These are phyloP conservation scores for Apostichopus parvimensis DNA, from an alignment of 35 echinoderm and acorn worm genomes.

Conservation along the genomic window DNA sequence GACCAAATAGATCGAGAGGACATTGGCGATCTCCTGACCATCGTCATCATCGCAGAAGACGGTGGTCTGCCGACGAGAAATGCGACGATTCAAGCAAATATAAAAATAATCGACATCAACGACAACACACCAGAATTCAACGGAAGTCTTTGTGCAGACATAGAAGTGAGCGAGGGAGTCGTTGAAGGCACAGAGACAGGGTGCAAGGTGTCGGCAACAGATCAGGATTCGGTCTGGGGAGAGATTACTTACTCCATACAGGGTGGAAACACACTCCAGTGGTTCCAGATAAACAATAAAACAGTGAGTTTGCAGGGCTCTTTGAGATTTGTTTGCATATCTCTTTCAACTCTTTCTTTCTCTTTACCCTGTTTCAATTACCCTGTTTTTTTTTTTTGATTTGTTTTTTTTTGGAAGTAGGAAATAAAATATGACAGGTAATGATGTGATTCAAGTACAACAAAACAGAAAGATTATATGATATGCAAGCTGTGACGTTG, in stretches of 20 bases:
- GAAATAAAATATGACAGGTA: too few species aligned
- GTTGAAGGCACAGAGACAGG: neutral
- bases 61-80: conserved; percentile 7
- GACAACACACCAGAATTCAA: conserved; percentile 60
- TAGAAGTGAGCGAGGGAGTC: conserved; percentile 23
- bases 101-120: conserved; percentile 63
- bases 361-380: too few species aligned
- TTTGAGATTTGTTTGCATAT: too few species aligned
- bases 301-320: conserved; percentile 44
- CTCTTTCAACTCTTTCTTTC: too few species aligned
- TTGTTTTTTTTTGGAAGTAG: too few species aligned
- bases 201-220: conserved; percentile 49
- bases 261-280: conserved; percentile 45
- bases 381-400: too few species aligned
- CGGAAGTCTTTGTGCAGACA: neutral
- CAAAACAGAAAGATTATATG: too few species aligned
- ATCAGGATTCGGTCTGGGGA: conserved; percentile 55
- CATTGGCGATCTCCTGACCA: neutral
- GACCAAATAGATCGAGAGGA: conserved; percentile 56
- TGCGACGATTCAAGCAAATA: neutral
- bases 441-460: too few species aligned
- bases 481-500: too few species aligned
- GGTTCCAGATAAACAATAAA: conserved; percentile 37
- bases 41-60: conserved; percentile 46
- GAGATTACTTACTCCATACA: conserved; percentile 49